Base-by-base conservation (phyloP, 92 coral and sea anemone genomes). In the Heliopora coerulea region DNA sequence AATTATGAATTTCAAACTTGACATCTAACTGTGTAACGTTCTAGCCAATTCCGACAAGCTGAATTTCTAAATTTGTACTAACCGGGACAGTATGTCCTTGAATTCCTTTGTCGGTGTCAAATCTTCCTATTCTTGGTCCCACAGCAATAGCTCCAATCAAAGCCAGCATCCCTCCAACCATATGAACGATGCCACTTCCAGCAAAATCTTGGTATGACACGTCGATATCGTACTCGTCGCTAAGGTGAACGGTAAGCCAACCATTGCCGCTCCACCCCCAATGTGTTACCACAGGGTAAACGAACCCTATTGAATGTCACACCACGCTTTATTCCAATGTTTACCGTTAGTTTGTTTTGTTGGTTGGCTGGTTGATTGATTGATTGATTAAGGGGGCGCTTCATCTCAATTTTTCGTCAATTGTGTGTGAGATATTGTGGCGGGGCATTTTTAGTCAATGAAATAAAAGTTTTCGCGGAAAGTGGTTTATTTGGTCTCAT, bases 41-140 rank as follows among this genome's bases (percentile, higher is more conserved):
- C n/a, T n/a, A n/a, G n/a, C n/a, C n/a, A n/a, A n/a, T n/a, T n/a
- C n/a, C n/a, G n/a, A n/a, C n/a, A n/a, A n/a, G n/a, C n/a, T n/a
- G n/a, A n/a, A n/a, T n/a, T n/a, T n/a, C n/a, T n/a, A n/a, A n/a
- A n/a, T n/a, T n/a, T n/a, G 12, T 17, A 82, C 86, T 33, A 61
- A 91, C 97, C 75, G 97, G 97, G 8, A 91, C 97, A 27, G 97
- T 91, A 46, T 91, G 97, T 1, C 97, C 97, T 3, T 72, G 83
- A 8, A 91, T 78, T 58, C 70, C 31, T 20, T 89, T 90, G 3
- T 63, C 75, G 20, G 87, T 89, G 13, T 59, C 84, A 65, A 91
- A 91, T 40, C 91, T 81, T 23, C 97, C 97, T n/a, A 86, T 83
- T 32, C 97, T 76, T 23, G 97, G 84, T 12, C 97, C 97, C 18